Base-by-base conservation (phyloP, 2,888 invertebrate genomes). In the Ernsta delagoae region DNA sequence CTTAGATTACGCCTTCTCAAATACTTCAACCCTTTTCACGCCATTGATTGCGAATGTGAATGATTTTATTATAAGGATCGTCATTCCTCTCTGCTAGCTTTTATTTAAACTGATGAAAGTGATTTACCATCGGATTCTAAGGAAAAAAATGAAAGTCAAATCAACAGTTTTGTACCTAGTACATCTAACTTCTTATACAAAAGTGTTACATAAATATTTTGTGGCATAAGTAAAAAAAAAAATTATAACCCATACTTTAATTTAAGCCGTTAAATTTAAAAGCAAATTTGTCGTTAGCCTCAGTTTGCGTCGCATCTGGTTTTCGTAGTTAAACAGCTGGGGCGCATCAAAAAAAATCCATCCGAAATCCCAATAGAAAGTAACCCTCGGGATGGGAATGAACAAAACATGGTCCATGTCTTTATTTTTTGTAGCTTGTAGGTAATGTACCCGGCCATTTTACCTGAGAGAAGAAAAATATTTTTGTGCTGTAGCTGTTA, bases 301-400 rank as follows among this genome's bases (percentile, higher is more conserved):
- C 54, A 61, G 45, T 60, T 45, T 56, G 34, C 43, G 60, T 59
- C 56, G 41, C 86, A 85, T 87, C 85, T 87, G 88, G 82, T 79
- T 76, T 71, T 77, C 79, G 70, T 71, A 67, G 73, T 80, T 83
- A 80, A 79, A 82, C 86, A 84, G 83, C 82, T 83, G 83, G 75
- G 72, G 75, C 76, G 70, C 73, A 70, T 9, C 66, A 71, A 74
- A 77, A 82, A 83, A 82, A 83, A 78, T 76, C 74, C 75, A 72
- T 75, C 75, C 73, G 75, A 79, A 75, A 74, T 75, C 76, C 75
- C 81, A 83, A 85, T 83, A 79, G 82, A 81, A 75, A 75, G 75
- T 75, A 77, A 82, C 80, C 82, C 82, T 79, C 71, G 79, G 80
- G 79, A 79, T 79, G 75, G 75, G 65, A 69, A 70, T 66, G 65